Percentiles rank a stretch among this genome's conserved stretches.
Conservation (phyloP, 2,113 vertebrate genomes). For the Apus apus region DNA sequence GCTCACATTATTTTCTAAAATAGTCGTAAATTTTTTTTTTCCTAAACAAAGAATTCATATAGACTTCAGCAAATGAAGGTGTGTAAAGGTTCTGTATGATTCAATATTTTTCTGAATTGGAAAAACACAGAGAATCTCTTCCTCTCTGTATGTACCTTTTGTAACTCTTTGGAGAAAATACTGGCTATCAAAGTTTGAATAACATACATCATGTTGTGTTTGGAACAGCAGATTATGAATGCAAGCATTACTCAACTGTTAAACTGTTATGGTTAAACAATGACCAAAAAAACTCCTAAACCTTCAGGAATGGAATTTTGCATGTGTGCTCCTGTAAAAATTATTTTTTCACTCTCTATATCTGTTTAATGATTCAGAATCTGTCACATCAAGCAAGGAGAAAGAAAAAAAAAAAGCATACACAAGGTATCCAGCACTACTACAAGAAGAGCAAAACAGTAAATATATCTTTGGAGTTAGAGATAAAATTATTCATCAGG, state of each 20-base stretch:
- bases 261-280: neutral
- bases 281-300: neutral
- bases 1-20: neutral
- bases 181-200: neutral
- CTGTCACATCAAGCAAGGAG: neutral
- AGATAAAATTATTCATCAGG: neutral
- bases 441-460: neutral
- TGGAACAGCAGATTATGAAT: neutral
- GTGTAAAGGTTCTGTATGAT: neutral
- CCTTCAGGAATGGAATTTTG: neutral
- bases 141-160: neutral
- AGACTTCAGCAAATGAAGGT: neutral
- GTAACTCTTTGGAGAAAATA: neutral
- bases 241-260: neutral
- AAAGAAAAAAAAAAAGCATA: neutral
- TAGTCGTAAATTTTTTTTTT: too few species aligned
- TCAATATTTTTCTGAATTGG: neutral
- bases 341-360: neutral
- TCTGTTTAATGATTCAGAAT: neutral
- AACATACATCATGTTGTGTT: neutral
- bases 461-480: neutral
- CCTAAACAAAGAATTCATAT: too few species aligned
- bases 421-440: neutral
- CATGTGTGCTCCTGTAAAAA: neutral
- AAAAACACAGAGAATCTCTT: neutral